phyloP scores from a whole-genome alignment of 2,888 invertebrate genomes.

The Melanostoma scalare region DNA sequence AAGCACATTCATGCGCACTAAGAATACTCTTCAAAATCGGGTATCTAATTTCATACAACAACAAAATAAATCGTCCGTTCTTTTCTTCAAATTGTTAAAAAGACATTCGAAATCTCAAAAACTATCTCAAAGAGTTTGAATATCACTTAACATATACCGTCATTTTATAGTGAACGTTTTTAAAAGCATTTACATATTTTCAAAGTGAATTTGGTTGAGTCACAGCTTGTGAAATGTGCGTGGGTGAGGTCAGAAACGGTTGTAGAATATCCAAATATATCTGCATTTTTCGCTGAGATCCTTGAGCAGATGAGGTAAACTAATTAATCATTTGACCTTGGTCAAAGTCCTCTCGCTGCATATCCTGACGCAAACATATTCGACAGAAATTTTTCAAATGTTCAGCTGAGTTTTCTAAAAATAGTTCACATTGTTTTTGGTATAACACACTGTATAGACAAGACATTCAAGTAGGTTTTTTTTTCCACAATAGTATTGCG shows the following conservation, averaged over 20 bases:
- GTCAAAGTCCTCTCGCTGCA: conserved; percentile 2
- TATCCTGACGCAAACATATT: conserved; percentile 20
- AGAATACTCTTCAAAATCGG: not conserved
- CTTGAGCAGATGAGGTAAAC: not conserved
- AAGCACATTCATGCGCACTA: conserved; percentile 66
- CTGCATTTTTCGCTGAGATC: conserved; percentile 8
- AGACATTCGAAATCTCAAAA: too few species aligned
- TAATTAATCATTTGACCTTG: conserved; percentile 62
- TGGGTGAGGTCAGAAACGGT: conserved; percentile 58
- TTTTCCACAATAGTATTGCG: conserved; percentile 18
- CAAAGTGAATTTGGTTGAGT: too few species aligned
- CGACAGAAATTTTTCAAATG: conserved; percentile 15
- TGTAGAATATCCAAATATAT: conserved; percentile 32
- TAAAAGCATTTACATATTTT: too few species aligned
- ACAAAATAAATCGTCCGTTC: not conserved
- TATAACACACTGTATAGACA: not conserved
- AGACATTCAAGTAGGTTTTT: not conserved
- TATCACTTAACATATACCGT: too few species aligned
- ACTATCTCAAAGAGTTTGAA: too few species aligned
- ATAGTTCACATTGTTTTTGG: conserved; percentile 26
- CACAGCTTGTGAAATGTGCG: conserved; percentile 36
- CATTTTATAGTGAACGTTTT: too few species aligned
- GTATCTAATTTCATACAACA: conserved; percentile 64
- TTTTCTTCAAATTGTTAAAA: not conserved
- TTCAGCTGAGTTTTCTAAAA: conserved; percentile 34